Conservation (phyloP, 2,797 vertebrate genomes). For the Valencia hispanica region DNA sequence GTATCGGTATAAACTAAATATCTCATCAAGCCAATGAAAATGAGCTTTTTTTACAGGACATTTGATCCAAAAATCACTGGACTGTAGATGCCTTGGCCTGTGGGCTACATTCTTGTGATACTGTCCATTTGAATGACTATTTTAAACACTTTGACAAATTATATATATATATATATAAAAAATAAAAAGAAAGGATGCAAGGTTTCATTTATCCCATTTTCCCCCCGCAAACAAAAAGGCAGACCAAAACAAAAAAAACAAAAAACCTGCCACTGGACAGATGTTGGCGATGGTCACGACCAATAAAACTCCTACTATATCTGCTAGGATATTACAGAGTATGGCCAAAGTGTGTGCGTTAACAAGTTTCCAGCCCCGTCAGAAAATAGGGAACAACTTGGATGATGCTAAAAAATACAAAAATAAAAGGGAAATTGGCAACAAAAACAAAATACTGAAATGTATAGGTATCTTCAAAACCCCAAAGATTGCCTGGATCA, state of each 20-base stretch:
- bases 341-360: slow-evolving; percentile 67
- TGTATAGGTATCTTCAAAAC: slow-evolving; percentile 73
- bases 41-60: slow-evolving; percentile 41
- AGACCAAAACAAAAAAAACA: slow-evolving; percentile 59
- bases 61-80: slow-evolving; percentile 57
- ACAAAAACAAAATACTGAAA: slow-evolving; percentile 81
- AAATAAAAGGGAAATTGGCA: slow-evolving; percentile 68
- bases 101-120: slow-evolving; percentile 67
- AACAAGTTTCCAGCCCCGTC: slow-evolving; percentile 67
- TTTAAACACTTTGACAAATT: slow-evolving; percentile 61
- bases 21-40: slow-evolving; percentile 8
- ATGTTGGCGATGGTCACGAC: slow-evolving; percentile 75
- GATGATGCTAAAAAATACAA: slow-evolving; percentile 45
- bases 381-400: slow-evolving; percentile 59
- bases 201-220: slow-evolving; percentile 37
- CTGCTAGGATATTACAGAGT: slow-evolving; percentile 55
- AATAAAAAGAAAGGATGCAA: slow-evolving; percentile 35
- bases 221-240: slow-evolving; percentile 61
- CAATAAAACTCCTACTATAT: slow-evolving; percentile 59
- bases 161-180: too few species aligned
- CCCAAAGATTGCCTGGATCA: slow-evolving; percentile 74
- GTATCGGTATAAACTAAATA: slow-evolving; percentile 8
- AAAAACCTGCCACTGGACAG: slow-evolving; percentile 57
- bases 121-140: slow-evolving; percentile 56
- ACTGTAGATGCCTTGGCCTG: slow-evolving; percentile 68